These are phyloP conservation scores for Triplophysa rosa DNA, from an alignment of 2,113 vertebrate species.

Conservation along the genomic window DNA sequence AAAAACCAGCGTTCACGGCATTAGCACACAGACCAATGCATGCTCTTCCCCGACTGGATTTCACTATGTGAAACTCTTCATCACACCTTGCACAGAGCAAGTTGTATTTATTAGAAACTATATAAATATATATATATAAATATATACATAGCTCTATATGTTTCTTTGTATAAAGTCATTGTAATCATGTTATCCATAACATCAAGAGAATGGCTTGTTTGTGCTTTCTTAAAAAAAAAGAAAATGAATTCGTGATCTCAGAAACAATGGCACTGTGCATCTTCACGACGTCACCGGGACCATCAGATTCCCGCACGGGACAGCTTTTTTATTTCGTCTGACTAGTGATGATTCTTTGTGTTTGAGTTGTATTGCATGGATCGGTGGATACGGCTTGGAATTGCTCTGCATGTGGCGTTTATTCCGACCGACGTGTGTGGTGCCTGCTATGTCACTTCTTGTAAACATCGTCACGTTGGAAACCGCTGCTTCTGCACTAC, in stretches of 20 bases:
- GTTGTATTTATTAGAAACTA: slow-evolving; percentile 70
- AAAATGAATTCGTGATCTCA: slow-evolving; percentile 17
- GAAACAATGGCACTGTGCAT: slow-evolving; percentile 49
- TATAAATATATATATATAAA: slow-evolving; percentile 62
- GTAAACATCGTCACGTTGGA: slow-evolving; percentile 24
- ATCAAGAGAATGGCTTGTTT: slow-evolving; percentile 67
- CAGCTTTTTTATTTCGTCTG: slow-evolving; percentile 59
- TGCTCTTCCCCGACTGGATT: slow-evolving; percentile 74
- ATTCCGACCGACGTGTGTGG: slow-evolving; percentile 42
- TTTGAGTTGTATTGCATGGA: slow-evolving; percentile 41
- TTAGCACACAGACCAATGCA: slow-evolving; percentile 77
- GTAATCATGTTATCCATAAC: slow-evolving; percentile 65
- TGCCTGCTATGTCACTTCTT: slow-evolving; percentile 6
- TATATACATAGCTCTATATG: slow-evolving; percentile 51
- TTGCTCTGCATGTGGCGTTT: slow-evolving; percentile 49
- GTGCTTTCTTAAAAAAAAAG: slow-evolving; percentile 57
- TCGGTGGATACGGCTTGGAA: slow-evolving; percentile 46
- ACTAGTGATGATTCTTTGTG: slow-evolving; percentile 57
- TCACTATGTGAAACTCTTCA: slow-evolving; percentile 73
- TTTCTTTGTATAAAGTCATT: slow-evolving; percentile 72
- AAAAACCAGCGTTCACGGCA: slow-evolving; percentile 66
- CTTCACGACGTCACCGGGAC: slow-evolving; percentile 56
- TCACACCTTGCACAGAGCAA: slow-evolving; percentile 69
- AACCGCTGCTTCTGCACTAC: slow-evolving; percentile 49
- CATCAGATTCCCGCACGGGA: slow-evolving; percentile 47